phyloP scores from a whole-genome alignment of 1,140 invertebrate genomes.

The Tetramorium alpestre region DNA sequence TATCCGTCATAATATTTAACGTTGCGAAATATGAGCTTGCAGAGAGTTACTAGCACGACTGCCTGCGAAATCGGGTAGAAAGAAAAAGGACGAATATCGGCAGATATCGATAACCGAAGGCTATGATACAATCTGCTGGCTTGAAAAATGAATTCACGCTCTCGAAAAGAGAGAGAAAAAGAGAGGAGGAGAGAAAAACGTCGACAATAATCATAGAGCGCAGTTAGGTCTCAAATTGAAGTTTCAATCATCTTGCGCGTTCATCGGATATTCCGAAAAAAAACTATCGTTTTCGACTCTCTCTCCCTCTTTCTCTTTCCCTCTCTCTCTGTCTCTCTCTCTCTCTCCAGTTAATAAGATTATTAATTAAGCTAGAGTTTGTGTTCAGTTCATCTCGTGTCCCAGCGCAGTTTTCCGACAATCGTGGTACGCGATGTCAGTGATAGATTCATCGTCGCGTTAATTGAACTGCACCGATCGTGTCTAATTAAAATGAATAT shows the following conservation, averaged over 20 bases:
- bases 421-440: not conserved
- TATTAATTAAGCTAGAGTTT: not conserved
- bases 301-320: not conserved
- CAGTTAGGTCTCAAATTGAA: slow-evolving; percentile 16
- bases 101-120: slow-evolving; percentile 34
- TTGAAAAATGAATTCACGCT: slow-evolving; percentile 47
- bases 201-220: slow-evolving; percentile 27
- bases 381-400: not conserved
- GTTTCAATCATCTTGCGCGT: slow-evolving; percentile 29
- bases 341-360: not conserved
- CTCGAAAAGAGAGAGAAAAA: not conserved
- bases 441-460: not conserved
- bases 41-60: slow-evolving; percentile 22
- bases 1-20: slow-evolving; percentile 15
- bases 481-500: not conserved
- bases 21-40: not conserved
- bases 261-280: not conserved
- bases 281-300: not conserved
- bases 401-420: not conserved
- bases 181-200: not conserved
- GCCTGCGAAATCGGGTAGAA: slow-evolving; percentile 13
- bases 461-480: not conserved
- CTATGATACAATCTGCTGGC: slow-evolving; percentile 24
- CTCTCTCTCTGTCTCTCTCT: not conserved
- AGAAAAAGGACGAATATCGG: not conserved